Evolutionary conservation across 2,113 vertebrate species (phyloP).

Genomic region (Phalacrocorax brasilianus): DNA sequence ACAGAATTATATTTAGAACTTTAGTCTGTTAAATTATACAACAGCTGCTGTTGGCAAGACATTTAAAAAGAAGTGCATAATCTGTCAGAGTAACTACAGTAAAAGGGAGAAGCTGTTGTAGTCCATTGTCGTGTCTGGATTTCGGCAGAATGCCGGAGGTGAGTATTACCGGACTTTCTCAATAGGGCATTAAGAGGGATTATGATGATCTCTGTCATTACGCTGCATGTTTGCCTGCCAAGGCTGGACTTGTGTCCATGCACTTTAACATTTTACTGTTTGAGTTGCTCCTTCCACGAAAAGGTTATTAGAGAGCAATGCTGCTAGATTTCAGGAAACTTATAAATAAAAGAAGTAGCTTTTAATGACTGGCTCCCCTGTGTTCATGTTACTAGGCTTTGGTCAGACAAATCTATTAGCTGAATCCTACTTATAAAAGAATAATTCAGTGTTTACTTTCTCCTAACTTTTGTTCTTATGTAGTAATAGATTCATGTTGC

Average conservation of each 20-base stretch:
- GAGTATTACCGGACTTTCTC: neutral
- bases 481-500: neutral
- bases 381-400: neutral
- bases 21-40: neutral
- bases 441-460: neutral
- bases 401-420: neutral
- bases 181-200: neutral
- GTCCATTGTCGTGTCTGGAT: neutral
- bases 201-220: neutral
- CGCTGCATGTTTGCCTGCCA: neutral
- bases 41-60: neutral
- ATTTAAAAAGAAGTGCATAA: neutral
- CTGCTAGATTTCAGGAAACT: neutral
- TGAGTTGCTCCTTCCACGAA: neutral
- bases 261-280: neutral
- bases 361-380: neutral
- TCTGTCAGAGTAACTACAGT: neutral
- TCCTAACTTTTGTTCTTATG: neutral
- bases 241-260: neutral
- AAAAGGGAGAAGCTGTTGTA: neutral
- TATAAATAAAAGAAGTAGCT: conserved; percentile 8
- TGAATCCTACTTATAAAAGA: neutral
- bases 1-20: neutral
- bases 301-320: neutral
- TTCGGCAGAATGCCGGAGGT: neutral